Percentiles rank a stretch among this genome's conserved stretches.
phyloP scores from a whole-genome alignment of 2,113 vertebrate genomes.

The Tenrec ecaudatus region DNA sequence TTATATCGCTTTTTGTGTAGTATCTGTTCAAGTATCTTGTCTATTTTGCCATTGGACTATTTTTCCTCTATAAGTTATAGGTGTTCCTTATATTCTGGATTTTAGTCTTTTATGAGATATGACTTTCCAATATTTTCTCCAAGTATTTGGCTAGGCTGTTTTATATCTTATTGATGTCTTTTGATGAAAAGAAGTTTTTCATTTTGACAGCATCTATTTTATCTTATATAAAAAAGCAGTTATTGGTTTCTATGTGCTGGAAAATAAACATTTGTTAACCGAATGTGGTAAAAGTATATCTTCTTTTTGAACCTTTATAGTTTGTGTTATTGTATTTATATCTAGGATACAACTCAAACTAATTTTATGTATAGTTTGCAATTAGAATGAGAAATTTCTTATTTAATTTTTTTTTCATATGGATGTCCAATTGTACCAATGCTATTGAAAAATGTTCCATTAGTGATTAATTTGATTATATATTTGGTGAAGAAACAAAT shows the following conservation, averaged over 20 bases:
- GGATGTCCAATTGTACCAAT: neutral
- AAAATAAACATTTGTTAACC: neutral
- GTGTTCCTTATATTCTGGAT: neutral
- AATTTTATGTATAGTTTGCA: neutral
- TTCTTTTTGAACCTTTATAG: neutral
- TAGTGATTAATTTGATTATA: neutral
- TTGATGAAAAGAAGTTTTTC: conserved; percentile 14
- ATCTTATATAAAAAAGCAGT: neutral
- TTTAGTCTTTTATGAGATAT: conserved; percentile 20
- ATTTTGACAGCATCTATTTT: conserved; percentile 35
- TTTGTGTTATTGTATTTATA: neutral
- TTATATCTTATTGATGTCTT: conserved; percentile 1
- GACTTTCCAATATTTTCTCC: neutral
- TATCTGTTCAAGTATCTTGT: neutral
- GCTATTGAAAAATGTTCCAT: neutral
- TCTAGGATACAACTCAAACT: neutral
- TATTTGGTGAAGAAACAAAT: neutral
- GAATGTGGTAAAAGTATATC: neutral
- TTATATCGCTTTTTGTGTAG: neutral
- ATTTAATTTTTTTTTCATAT: neutral
- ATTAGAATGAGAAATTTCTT: neutral
- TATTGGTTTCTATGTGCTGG: neutral
- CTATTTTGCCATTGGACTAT: neutral
- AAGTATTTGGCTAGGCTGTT: neutral
- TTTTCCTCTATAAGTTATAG: neutral